Base-by-base conservation (phyloP, 2,113 vertebrate genomes). In the Myotis brandtii region DNA sequence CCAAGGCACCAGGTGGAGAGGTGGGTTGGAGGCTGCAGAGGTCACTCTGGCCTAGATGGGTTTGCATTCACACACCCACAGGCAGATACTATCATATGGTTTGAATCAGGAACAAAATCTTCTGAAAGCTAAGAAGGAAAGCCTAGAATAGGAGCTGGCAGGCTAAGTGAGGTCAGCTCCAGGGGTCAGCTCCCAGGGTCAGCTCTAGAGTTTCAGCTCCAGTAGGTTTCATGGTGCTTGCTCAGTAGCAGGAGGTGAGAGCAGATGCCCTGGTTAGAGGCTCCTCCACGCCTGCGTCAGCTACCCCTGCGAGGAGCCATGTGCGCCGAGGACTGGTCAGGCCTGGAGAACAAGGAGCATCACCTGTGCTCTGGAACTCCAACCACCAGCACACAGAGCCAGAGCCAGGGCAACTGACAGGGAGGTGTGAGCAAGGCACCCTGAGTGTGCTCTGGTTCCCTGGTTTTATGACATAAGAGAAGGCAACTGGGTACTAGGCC, bases 131-230 rank as follows among this genome's bases (percentile, higher is more conserved):
- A 37, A 82, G 69, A 66, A 20, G n/a, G 23, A 9, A 27, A 89
- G 98, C 97, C 32, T 98, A 66, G 98, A 99, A 73, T 98, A 99
- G 98, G 99, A 99, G 98, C 97, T 64, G 97, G 86, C 96, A 50
- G 25, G 18, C 67, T 18, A 96, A 97, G 94, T 92, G 96, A 87
- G 96, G 98, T 1, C 73, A 32, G 73, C 43, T 75, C 43, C 43
- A 30, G 13, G 13, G 43, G 17, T 48, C 59, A 9, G 25, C 18
- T 40, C 9, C 56, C 32, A 54, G 9, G 18, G 59, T 0, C 66
- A 37, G 67, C 20, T 32, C 4, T 66, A 48, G 69, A 21, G 67
- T 10, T 10, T 43, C 56, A 34, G 32, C 20, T 32, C 6, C 50
- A 43, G 62, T 6, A 5, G 83, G 30, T 11, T 62, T 17, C 14